phyloP scores from a whole-genome alignment of 2,113 vertebrate species.

The Corythornis cristatus region DNA sequence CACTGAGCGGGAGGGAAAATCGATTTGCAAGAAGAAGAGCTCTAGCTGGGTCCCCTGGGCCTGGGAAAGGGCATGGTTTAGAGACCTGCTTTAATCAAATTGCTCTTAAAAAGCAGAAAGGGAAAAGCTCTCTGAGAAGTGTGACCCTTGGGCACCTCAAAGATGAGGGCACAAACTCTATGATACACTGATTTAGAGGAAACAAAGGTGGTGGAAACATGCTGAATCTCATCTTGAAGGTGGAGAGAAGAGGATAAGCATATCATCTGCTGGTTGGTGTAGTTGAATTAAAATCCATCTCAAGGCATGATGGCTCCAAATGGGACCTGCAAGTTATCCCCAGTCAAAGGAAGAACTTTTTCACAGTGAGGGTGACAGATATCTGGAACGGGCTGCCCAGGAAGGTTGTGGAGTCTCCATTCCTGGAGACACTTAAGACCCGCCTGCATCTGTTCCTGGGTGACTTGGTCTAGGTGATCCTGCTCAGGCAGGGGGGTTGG shows the following conservation, averaged over 20 bases:
- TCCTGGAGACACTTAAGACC: too few species aligned
- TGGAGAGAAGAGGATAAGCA: neutral
- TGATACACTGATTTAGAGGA: neutral
- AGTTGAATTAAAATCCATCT: neutral
- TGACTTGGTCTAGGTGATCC: too few species aligned
- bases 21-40: neutral
- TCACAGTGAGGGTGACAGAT: too few species aligned
- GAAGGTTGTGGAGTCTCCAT: too few species aligned
- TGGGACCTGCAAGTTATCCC: neutral
- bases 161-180: neutral
- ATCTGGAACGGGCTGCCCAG: too few species aligned
- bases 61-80: neutral
- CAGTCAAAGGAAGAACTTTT: neutral
- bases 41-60: neutral
- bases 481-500: too few species aligned
- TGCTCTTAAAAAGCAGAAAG: conserved; percentile 28
- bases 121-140: neutral
- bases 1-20: neutral
- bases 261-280: neutral
- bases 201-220: neutral
- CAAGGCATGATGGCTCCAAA: neutral
- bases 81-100: conserved; percentile 23
- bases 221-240: neutral
- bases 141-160: neutral
- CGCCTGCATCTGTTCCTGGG: too few species aligned